Base-by-base conservation (phyloP, 2,888 invertebrate species). In the Phasia obesa region DNA sequence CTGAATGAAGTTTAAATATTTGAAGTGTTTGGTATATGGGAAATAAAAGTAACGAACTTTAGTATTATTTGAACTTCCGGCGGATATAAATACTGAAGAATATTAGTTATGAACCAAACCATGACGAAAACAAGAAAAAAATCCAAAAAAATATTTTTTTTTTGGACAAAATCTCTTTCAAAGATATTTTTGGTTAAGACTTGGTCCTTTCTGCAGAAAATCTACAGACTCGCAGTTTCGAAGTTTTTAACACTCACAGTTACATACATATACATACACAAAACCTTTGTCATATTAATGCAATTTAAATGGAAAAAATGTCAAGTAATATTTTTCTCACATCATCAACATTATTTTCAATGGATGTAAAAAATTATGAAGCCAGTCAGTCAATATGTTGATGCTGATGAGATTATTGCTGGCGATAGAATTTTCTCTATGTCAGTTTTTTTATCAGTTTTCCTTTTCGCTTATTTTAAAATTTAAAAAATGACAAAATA, bases 21-120 rank as follows among this genome's bases (percentile, higher is more conserved):
- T 5, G 35, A 25, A 35, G 47, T n/a, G 17, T 55, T 64, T 49
- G 17, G 4, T 38, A 19, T 49, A 64, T 55, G 17, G 47, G 44
- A 67, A 70, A 53, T 67, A 71, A 79, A 55, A 79, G n/a, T n/a
- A n/a, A n/a, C n/a, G n/a, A 83, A 76, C 42, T 79, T 71, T 65
- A 55, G 42, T 57, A 71, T 76, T 83, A 79, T 79, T 79, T 71
- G 42, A 65, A 76, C 71, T 67, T 79, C 75, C 79, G 70, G 42
- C 71, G 71, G 71, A 79, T 79, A 65, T 47, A 71, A 79, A 65
- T 35, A 79, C 59, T 65, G 27, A 38, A 75, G 49, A 51, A 60
- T 73, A 65, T 60, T 67, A 73, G 35, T 59, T 23, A 23, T n/a
- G n/a, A 5, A 35, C 38, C 9, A 31, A 31, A 19, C 11, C 53